Evolutionary conservation across 2,888 invertebrate genomes (phyloP), one percentile per base, ranked within the genome.

Genomic region (Drosophila diplacantha): DNA sequence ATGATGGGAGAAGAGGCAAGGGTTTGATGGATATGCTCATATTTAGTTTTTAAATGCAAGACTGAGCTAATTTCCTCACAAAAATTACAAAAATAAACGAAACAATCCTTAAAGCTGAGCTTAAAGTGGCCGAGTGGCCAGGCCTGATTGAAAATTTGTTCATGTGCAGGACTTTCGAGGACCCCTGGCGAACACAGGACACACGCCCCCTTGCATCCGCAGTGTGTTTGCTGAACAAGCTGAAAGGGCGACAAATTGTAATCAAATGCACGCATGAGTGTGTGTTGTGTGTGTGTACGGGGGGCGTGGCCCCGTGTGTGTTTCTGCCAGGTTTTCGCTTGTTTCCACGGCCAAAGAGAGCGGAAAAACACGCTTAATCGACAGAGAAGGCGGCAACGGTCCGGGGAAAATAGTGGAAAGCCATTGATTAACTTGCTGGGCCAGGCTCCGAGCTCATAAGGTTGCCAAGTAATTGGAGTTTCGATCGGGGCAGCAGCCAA

Each of bases 261-360:
- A 81, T 82, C 74, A 80, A 74, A 71, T 70, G 62, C 75, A 70
- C 57, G 58, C 75, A 63, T 46, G 65, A 32, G 24, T 32, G 38
- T 47, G 44, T 63, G 24, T 32, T 47, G 44, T 63, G 24, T 32
- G 35, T 35, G 14, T 32, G 44, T 47, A 16, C 20, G 14, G 46
- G 39, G 52, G 79, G 65, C 77, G 74, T 71, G 75, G 53, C 46
- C 11, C 20, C 31, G 31, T 31, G 31, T 46, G 44, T 44, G 6
- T 38, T 12, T 26, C 26, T 32, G 32, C 22, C 18, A 24, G 29
- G 35, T 55, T 37, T 46, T 37, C 20, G 51, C 61, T 64, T 65
- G 41, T 22, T 44, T 26, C 43, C 57, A 18, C 55, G 24, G 20
- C 50, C 59, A 47, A 46, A 66, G 35, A 39, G 35, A 65, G 39